Base-by-base conservation (phyloP, 1,140 invertebrate species). In the Cotesia vestalis region DNA sequence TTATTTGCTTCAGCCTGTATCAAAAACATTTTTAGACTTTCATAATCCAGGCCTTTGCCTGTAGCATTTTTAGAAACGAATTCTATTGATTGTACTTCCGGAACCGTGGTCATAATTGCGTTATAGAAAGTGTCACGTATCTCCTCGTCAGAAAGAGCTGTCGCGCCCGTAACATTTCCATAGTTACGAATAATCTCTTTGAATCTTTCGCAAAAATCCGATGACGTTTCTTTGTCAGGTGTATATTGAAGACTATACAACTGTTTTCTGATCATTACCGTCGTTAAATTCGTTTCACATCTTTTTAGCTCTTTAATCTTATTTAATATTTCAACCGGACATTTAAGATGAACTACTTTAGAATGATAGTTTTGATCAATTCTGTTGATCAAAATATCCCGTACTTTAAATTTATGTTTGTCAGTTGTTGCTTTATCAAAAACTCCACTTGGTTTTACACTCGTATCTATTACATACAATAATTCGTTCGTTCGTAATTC, bases 251-350 rank as follows among this genome's bases (percentile, higher is more conserved):
- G 57, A 14, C 20, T 70, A 69, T 74, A 76, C 5, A 76, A 57
- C 12, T 74, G 53, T 70, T 72, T 64, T 38, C 75, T 61, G 6
- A 76, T 27, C 14, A 66, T 69, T 3, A 40, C 17, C 8, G 71
- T 69, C 0, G 64, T 73, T 27, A 73, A 1, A 72, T 78, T 78
- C 9, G 59, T 34, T 66, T 78, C 73, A 57, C 69, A 75, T 67
- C 64, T 66, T 73, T 78, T 78, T 0, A 78, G 51, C 36, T 73
- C 71, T 73, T 73, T 75, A 34, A 78, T 60, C 53, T 73, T 75
- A 3, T 69, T 70, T 14, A 75, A 52, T 6, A 76, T 72, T 67
- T 75, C 73, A 2, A 51, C 2, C 5, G 73, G 73, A 70, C 76
- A 72, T 70, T 70, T 46, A 9, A 75, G 52, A 17, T 75, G 1